A percentile compares a stretch with the other conserved stretches of the same genome.
These are phyloP conservation scores for Corapipo altera DNA, from an alignment of 2,113 vertebrate genomes.

Conservation along the genomic window DNA sequence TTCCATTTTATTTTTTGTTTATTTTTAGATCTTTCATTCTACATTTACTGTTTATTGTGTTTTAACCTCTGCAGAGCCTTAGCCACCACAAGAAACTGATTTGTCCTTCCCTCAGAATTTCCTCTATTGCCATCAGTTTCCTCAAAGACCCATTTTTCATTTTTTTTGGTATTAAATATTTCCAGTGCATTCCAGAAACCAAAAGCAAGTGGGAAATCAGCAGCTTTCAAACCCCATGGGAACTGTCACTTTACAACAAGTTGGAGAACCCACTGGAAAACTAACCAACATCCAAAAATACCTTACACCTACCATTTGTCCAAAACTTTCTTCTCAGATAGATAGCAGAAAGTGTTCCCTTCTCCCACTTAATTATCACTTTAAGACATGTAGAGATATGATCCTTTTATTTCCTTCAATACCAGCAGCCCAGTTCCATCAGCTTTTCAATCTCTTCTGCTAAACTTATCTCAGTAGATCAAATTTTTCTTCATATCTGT, in stretches of 20 bases:
- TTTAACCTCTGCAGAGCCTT: background rate
- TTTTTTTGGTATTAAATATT: background rate
- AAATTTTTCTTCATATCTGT: background rate
- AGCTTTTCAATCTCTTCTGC: background rate
- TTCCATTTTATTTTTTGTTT: background rate
- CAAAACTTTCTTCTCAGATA: background rate
- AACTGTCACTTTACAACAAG: background rate
- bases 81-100: background rate
- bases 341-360: background rate
- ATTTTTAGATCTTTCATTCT: background rate
- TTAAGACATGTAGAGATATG: background rate
- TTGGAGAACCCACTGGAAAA: background rate
- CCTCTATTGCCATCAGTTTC: background rate
- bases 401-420: background rate
- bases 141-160: fast-evolving
- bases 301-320: background rate
- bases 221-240: background rate
- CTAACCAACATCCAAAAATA: background rate
- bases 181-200: background rate
- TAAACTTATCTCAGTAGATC: background rate
- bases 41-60: background rate
- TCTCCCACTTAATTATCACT: background rate
- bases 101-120: background rate
- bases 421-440: background rate
- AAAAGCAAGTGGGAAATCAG: background rate